phyloP scores from a whole-genome alignment of 2,113 vertebrate species.

The Acanthisitta chloris region DNA sequence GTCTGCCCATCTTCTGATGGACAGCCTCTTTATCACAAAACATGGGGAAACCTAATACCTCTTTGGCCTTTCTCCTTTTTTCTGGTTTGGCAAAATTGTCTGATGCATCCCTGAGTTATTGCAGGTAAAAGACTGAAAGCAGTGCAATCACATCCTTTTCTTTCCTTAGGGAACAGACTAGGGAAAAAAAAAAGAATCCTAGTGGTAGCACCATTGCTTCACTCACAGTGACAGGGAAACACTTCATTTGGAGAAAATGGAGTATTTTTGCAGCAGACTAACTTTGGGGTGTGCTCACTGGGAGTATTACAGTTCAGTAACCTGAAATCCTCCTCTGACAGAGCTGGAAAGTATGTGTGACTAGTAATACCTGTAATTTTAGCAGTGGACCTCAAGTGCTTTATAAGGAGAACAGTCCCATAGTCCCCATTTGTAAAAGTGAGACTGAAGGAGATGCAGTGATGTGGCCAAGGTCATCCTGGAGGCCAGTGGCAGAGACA shows the following conservation, averaged over 20 bases:
- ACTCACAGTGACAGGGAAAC: neutral
- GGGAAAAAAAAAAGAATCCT: rapidly evolving
- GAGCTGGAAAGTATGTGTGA: neutral
- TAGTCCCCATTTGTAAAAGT: neutral
- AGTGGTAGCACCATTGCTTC: neutral
- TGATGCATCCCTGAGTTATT: neutral
- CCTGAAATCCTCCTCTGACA: neutral
- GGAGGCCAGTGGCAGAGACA: neutral
- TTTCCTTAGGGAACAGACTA: neutral
- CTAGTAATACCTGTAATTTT: neutral
- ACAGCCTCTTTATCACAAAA: slow-evolving; percentile 1
- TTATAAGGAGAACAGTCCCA: neutral
- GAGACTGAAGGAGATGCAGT: neutral
- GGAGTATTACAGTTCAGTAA: neutral
- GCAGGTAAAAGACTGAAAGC: neutral
- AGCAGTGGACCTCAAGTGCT: neutral
- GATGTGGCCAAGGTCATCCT: neutral
- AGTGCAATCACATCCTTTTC: neutral
- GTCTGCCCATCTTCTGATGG: neutral
- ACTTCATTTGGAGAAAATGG: neutral
- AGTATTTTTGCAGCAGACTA: neutral
- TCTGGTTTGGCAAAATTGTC: neutral
- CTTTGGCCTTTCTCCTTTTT: slow-evolving; percentile 28
- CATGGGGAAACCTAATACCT: neutral
- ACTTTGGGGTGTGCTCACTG: neutral